phyloP scores from a whole-genome alignment of 2,888 invertebrate genomes.

The Acheta domesticus region DNA sequence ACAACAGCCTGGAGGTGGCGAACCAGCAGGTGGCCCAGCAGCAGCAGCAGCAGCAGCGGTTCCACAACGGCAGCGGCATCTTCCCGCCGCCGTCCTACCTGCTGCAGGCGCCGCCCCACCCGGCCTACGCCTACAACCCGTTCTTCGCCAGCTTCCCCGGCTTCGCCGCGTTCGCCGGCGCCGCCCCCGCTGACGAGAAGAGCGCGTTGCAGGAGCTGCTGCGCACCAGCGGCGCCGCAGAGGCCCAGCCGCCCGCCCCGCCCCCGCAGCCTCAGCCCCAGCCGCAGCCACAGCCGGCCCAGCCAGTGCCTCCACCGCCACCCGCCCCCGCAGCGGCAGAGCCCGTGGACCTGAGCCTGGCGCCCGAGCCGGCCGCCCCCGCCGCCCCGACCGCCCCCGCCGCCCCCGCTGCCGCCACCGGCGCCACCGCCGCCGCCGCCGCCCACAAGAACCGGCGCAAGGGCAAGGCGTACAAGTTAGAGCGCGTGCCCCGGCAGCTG shows the following conservation, averaged over 20 bases:
- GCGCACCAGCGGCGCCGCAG: not conserved
- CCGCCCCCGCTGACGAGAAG: slow-evolving; percentile 43
- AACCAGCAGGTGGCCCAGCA: not conserved
- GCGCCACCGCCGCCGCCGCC: slow-evolving; percentile 48
- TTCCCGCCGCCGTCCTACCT: not conserved
- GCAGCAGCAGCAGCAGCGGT: not conserved
- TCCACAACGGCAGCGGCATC: not conserved
- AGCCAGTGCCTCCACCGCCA: not conserved
- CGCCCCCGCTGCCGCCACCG: slow-evolving; percentile 44
- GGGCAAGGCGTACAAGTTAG: slow-evolving; percentile 79
- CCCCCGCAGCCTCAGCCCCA: not conserved
- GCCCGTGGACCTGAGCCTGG: slow-evolving; percentile 41
- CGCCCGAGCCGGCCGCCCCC: slow-evolving; percentile 37
- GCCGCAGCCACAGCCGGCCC: not conserved
- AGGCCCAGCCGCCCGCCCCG: not conserved
- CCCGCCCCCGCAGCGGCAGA: not conserved
- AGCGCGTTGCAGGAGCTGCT: not conserved
- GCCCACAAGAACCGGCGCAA: slow-evolving; percentile 67
- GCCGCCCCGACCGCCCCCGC: too few relatives aligned
- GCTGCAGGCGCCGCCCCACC: not conserved
- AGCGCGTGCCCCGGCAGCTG: slow-evolving; percentile 55
- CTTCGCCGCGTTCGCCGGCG: slow-evolving; percentile 40
- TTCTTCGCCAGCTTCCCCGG: slow-evolving; percentile 29
- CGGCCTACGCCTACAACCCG: slow-evolving; percentile 40
- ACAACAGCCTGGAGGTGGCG: not conserved